Percentiles rank a stretch among this genome's conserved stretches.
Evolutionary conservation across 1,140 invertebrate genomes (phyloP).

Genomic region (Drosophila bifasciata): DNA sequence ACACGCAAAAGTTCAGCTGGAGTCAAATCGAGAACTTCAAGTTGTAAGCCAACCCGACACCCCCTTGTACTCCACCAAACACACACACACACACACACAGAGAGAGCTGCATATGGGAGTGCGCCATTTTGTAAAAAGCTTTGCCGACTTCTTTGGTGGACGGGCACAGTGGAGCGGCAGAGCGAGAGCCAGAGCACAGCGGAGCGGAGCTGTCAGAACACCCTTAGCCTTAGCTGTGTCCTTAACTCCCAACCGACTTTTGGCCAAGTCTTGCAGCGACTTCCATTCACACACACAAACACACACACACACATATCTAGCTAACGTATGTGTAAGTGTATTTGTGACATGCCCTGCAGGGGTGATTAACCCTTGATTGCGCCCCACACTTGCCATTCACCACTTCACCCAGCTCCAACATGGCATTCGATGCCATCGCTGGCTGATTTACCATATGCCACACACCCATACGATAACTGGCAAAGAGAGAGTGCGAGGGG

Average conservation of each 20-base stretch:
- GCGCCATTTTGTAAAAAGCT: constrained; percentile 78
- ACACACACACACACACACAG: constrained; percentile 15
- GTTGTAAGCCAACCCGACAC: constrained; percentile 44
- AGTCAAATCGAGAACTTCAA: constrained; percentile 80
- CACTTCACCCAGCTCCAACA: constrained; percentile 27
- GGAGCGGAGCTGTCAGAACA: constrained; percentile 4
- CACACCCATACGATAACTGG: too few species aligned
- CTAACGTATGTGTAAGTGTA: constrained; percentile 20
- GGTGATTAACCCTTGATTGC: constrained; percentile 79
- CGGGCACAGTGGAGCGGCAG: not conserved
- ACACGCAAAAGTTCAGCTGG: constrained; percentile 78
- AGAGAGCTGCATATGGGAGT: constrained; percentile 37
- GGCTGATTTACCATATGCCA: constrained; percentile 68
- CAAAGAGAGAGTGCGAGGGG: too few species aligned
- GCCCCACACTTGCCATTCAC: constrained; percentile 12
- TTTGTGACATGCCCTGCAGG: constrained; percentile 51
- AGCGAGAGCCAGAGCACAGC: not conserved
- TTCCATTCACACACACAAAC: constrained; percentile 34
- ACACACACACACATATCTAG: constrained; percentile 20
- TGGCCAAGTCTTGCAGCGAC: constrained; percentile 46
- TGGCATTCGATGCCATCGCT: constrained; percentile 66
- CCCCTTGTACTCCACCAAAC: not conserved
- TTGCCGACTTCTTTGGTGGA: constrained; percentile 30
- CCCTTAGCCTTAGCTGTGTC: constrained; percentile 32
- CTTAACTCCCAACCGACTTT: constrained; percentile 48